These are phyloP conservation scores for Trachelus stipa DNA, from an alignment of 2,888 invertebrate genomes.

Conservation along the genomic window DNA sequence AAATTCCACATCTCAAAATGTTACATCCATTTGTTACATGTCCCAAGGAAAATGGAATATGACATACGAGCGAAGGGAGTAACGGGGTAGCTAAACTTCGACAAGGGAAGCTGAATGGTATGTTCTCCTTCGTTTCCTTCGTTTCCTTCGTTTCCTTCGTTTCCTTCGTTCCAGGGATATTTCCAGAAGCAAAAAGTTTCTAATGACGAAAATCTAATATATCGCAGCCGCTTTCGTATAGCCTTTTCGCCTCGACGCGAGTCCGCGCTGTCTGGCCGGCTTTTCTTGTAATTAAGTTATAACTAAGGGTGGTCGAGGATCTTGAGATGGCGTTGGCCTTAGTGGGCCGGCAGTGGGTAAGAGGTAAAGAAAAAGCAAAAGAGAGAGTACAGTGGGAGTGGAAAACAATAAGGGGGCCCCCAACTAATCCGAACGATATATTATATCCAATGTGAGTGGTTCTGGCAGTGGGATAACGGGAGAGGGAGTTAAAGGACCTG, in stretches of 20 bases:
- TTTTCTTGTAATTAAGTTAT: conserved; percentile 66
- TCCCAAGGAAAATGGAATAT: too few species aligned
- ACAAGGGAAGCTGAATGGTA: too few species aligned
- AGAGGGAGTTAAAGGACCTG: conserved; percentile 20
- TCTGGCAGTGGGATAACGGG: conserved; percentile 43
- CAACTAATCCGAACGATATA: conserved; percentile 63
- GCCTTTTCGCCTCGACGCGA: conserved; percentile 19
- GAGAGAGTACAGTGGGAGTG: conserved; percentile 41
- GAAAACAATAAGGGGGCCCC: conserved; percentile 64
- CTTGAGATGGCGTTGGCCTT: conserved; percentile 24
- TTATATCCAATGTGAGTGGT: conserved; percentile 64
- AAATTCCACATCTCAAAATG: too few species aligned
- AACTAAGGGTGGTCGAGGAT: conserved; percentile 43
- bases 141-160: too few species aligned
- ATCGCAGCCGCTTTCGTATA: conserved; percentile 17
- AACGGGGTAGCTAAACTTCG: too few species aligned
- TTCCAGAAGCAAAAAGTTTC: conserved; percentile 51
- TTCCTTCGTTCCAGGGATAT: conserved; percentile 21
- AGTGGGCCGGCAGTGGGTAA: conserved; percentile 27
- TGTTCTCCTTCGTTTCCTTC: too few species aligned
- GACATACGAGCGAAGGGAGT: too few species aligned
- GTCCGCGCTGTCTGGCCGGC: conserved; percentile 45
- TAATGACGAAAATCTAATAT: conserved; percentile 59
- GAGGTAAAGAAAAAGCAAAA: conserved; percentile 10
- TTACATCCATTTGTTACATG: too few species aligned